phyloP scores from a whole-genome alignment of 2,113 vertebrate genomes.

The Chionodraco myersi region DNA sequence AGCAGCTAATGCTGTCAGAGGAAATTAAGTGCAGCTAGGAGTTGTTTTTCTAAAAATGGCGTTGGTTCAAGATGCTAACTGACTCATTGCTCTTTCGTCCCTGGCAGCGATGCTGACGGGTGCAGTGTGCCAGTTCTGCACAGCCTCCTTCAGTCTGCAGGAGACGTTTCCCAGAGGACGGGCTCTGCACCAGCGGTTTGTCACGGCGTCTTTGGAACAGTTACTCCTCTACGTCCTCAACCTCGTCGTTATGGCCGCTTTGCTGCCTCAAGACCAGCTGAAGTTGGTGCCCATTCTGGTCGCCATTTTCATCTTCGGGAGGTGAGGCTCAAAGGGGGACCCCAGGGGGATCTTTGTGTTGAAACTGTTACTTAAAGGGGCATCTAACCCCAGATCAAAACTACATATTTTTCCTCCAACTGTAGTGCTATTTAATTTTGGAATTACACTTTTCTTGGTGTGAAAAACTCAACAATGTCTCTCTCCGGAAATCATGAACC shows the following conservation, averaged over 20 bases:
- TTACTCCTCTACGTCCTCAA: slow-evolving; percentile 82
- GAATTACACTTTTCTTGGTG: too few relatives aligned
- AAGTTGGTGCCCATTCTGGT: slow-evolving; percentile 79
- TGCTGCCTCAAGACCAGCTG: slow-evolving; percentile 80
- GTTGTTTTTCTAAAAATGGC: slow-evolving; percentile 52
- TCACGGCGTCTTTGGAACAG: slow-evolving; percentile 75
- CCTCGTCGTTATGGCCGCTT: slow-evolving; percentile 74
- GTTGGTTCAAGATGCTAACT: slow-evolving; percentile 41
- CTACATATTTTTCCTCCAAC: too few relatives aligned
- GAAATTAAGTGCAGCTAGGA: slow-evolving; percentile 3
- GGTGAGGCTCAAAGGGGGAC: slow-evolving; percentile 67
- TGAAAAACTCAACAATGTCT: too few relatives aligned
- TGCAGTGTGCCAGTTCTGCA: slow-evolving; percentile 77
- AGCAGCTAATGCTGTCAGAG: slow-evolving; percentile 33
- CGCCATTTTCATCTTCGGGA: slow-evolving; percentile 79
- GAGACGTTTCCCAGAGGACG: slow-evolving; percentile 53
- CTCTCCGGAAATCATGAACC: too few relatives aligned
- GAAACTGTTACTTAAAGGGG: too few relatives aligned
- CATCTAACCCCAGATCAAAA: too few relatives aligned
- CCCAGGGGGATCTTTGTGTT: neutral
- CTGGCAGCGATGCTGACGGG: slow-evolving; percentile 74
- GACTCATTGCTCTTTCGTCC: slow-evolving; percentile 59
- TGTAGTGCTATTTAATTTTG: too few relatives aligned
- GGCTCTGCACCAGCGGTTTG: slow-evolving; percentile 74
- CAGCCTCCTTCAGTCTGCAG: slow-evolving; percentile 62